Conservation (phyloP, 2,113 vertebrate genomes). For the Lates calcarifer region DNA sequence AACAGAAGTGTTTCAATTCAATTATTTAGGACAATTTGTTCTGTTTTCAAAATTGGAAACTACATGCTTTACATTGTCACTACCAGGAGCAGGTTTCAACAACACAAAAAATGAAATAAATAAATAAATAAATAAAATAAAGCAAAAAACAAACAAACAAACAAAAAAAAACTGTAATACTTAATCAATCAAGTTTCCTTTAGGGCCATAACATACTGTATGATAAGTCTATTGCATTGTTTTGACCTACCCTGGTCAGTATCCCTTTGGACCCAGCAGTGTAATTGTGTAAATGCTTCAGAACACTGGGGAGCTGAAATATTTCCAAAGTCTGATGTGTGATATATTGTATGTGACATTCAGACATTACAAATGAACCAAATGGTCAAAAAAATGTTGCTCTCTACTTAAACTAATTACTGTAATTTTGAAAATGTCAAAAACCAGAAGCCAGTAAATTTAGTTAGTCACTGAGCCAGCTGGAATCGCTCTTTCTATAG, state of each 20-base stretch:
- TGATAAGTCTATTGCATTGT: background rate
- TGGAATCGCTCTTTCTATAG: constrained; percentile 23
- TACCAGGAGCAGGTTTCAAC: background rate
- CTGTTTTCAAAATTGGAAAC: background rate
- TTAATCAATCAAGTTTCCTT: background rate
- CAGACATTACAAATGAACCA: constrained; percentile 15
- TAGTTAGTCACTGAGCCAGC: constrained; percentile 15
- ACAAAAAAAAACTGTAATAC: background rate
- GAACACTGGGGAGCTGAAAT: constrained; percentile 13
- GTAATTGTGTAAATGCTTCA: constrained; percentile 4
- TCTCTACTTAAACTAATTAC: constrained; percentile 18
- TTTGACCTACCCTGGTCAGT: background rate
- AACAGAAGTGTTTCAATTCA: background rate
- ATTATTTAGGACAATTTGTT: background rate
- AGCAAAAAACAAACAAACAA: background rate
- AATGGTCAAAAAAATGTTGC: background rate
- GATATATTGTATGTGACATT: constrained; percentile 40
- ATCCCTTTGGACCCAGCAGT: background rate
- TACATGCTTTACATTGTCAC: background rate
- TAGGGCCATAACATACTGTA: background rate
- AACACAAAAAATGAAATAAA: too few relatives aligned
- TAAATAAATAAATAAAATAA: background rate
- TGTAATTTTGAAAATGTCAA: constrained; percentile 32
- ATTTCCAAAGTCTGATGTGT: constrained; percentile 14
- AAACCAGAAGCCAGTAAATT: constrained; percentile 20